phyloP scores from a whole-genome alignment of 1,140 invertebrate species.

The Aphelenchoides avenae region DNA sequence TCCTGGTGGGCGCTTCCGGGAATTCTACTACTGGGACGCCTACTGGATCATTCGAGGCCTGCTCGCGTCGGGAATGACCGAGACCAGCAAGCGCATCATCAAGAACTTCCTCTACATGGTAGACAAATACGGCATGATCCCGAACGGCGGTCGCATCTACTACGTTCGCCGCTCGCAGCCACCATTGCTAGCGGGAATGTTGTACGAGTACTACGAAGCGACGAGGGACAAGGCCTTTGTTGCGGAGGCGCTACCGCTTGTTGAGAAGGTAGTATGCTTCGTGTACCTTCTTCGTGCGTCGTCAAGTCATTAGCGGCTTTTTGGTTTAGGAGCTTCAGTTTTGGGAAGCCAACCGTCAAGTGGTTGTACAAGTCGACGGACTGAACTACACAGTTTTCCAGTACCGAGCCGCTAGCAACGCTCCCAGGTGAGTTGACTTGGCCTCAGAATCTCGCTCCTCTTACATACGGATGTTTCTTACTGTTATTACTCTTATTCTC shows the following conservation, averaged over 20 bases:
- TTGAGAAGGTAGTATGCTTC: slow-evolving; percentile 65
- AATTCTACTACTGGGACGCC: slow-evolving; percentile 88
- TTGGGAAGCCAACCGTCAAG: slow-evolving; percentile 63
- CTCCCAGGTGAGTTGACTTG: slow-evolving; percentile 13
- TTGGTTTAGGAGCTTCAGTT: slow-evolving; percentile 55
- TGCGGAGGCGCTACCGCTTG: slow-evolving; percentile 33
- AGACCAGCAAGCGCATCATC: slow-evolving; percentile 73
- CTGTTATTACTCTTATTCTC: too few species aligned
- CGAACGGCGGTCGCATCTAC: slow-evolving; percentile 81
- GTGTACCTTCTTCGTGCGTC: too few species aligned
- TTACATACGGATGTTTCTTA: too few species aligned
- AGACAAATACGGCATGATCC: slow-evolving; percentile 70
- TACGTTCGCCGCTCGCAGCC: slow-evolving; percentile 78
- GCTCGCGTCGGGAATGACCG: slow-evolving; percentile 70
- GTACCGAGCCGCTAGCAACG: slow-evolving; percentile 62
- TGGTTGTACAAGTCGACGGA: slow-evolving; percentile 63
- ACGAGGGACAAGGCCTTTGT: slow-evolving; percentile 72
- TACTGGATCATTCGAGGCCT: slow-evolving; percentile 85
- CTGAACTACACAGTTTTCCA: slow-evolving; percentile 59
- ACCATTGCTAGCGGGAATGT: slow-evolving; percentile 76
- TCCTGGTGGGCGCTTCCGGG: slow-evolving; percentile 71
- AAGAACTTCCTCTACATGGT: slow-evolving; percentile 30
- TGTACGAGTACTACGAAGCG: slow-evolving; percentile 72
- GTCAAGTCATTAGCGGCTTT: too few species aligned
- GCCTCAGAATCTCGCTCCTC: too few species aligned